Conservation (phyloP, 2,797 vertebrate genomes). For the Esox masquinongy region DNA sequence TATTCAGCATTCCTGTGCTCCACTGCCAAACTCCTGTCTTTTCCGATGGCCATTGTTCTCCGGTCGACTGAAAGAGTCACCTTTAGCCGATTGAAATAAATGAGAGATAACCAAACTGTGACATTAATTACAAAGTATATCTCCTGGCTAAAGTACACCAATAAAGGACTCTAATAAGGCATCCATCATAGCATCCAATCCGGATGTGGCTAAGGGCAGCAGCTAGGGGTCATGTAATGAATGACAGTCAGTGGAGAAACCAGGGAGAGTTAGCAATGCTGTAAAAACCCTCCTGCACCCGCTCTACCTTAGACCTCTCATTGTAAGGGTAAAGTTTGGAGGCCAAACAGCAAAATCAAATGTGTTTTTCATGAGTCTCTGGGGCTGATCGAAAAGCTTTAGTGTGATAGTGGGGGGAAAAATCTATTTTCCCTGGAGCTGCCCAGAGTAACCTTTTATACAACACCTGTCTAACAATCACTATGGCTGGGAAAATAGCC, state of each 20-base stretch:
- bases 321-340: not conserved
- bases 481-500: not conserved
- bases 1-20: slow-evolving; percentile 77
- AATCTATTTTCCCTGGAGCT: not conserved
- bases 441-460: not conserved
- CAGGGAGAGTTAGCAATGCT: slow-evolving; percentile 31
- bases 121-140: slow-evolving; percentile 88
- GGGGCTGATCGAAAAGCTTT: not conserved
- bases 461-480: not conserved
- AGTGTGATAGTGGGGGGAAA: not conserved
- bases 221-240: slow-evolving; percentile 77
- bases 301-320: not conserved
- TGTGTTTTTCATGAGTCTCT: not conserved
- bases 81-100: slow-evolving; percentile 86
- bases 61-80: slow-evolving; percentile 82
- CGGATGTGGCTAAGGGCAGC: slow-evolving; percentile 68
- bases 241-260: slow-evolving; percentile 54
- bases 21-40: slow-evolving; percentile 77
- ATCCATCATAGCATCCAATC: slow-evolving; percentile 79
- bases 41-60: slow-evolving; percentile 79
- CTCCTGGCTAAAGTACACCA: slow-evolving; percentile 82
- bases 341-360: not conserved
- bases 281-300: not conserved
- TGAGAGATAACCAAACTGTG: slow-evolving; percentile 84
- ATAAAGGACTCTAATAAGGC: slow-evolving; percentile 82